Conservation (phyloP, 2,888 invertebrate genomes). For the Drosophila maculinotata region DNA sequence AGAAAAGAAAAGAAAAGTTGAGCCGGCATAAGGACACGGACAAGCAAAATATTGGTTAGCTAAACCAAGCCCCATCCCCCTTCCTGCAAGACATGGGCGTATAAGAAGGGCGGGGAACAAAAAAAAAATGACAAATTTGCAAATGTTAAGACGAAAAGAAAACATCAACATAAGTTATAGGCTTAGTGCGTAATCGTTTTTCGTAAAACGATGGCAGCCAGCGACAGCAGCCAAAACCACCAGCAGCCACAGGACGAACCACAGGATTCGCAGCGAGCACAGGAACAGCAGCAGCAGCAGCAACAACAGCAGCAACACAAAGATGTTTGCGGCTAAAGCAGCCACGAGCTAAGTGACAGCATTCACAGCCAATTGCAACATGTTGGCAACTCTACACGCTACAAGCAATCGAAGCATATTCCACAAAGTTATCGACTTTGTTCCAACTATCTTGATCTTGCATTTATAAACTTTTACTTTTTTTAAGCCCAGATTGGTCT, state of each 20-base stretch:
- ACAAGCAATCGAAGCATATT: no score
- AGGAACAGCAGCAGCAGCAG: no score
- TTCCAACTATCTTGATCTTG: no score
- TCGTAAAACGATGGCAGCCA: conserved; percentile 67
- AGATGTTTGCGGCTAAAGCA: conserved; percentile 29
- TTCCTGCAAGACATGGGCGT: neutral
- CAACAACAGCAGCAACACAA: neutral
- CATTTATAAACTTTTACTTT: no score
- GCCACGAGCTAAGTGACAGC: no score
- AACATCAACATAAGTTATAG: conserved; percentile 82
- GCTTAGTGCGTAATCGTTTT: conserved; percentile 81
- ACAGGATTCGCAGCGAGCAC: conserved; percentile 1
- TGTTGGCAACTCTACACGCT: conserved; percentile 10
- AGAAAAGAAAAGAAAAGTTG: conserved; percentile 47
- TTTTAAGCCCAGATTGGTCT: no score
- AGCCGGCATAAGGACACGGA: conserved; percentile 63
- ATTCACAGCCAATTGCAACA: conserved; percentile 2
- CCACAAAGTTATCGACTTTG: no score
- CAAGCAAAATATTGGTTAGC: conserved; percentile 71
- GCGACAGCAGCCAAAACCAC: conserved; percentile 26
- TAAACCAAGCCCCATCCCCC: conserved; percentile 30
- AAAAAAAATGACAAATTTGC: conserved; percentile 80
- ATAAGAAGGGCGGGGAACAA: neutral
- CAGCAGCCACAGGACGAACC: conserved; percentile 5
- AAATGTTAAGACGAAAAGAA: conserved; percentile 82